Evolutionary conservation across 2,888 invertebrate genomes (phyloP), one percentile per base, ranked within the genome.

Genomic region (Laothoe populi): DNA sequence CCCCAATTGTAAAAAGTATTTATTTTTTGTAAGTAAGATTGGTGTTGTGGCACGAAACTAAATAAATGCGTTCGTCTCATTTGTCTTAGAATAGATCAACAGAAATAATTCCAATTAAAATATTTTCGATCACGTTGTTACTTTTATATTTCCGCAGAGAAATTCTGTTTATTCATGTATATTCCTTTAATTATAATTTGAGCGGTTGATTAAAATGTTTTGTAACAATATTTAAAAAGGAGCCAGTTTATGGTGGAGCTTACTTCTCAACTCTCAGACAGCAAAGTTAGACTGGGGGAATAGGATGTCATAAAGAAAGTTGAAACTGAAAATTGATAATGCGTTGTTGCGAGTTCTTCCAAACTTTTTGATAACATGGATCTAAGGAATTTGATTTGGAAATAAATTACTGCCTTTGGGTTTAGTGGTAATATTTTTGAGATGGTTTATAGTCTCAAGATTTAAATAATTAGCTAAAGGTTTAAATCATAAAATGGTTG

Each of bases 241-340:
- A 10, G 1, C 38, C 38, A 38, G 2, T 11, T 38, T 1, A 1
- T 13, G 11, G 13, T 38, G 1, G 38, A 38, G 38, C 38, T 38
- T 44, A 19, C 10, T 16, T 10, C 19, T 7, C 4, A 53, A 53
- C 8, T 26, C 35, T 35, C 19, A 4, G 31, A 16, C 19, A 19
- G 19, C 31, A 35, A 35, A 53, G 53, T 53, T 53, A 31, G 44
- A 45, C 26, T 71, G 73, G 78, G 76, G 80, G 53, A 53, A 31
- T 78, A 75, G 35, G 76, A 77, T 81, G 82, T 86, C 82, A 85
- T 79, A 78, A 76, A 82, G 79, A 79, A 81, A 80, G 53, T 53
- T 53, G 31, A 35, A 44, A 79, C 74, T 73, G 19, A 31, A 45
- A 45, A 59, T 59, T 45, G 45, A 59, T 59, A 59, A n/a, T 31